A percentile compares a stretch with the other conserved stretches of the same genome.
These are phyloP conservation scores for Isichthys henryi DNA, from an alignment of 2,113 vertebrate species.

Conservation along the genomic window DNA sequence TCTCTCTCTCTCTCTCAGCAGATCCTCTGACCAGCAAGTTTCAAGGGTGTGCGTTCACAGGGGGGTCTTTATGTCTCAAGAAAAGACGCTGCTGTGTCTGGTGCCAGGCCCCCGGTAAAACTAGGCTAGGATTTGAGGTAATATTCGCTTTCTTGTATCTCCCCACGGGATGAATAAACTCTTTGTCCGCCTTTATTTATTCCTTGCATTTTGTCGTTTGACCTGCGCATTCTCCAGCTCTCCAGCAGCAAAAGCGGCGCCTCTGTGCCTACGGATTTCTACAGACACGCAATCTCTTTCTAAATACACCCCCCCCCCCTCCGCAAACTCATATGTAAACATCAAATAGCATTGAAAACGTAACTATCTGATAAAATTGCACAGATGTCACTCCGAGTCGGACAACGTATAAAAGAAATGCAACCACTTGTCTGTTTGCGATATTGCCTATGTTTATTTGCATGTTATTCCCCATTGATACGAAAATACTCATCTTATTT, in stretches of 20 bases:
- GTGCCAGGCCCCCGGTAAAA: constrained; percentile 15
- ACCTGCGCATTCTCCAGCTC: neutral
- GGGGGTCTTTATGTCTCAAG: constrained; percentile 14
- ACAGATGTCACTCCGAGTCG: neutral
- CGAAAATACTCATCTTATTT: neutral
- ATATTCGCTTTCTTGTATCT: constrained; percentile 12
- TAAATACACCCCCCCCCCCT: neutral
- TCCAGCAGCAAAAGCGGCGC: neutral
- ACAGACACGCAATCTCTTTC: neutral
- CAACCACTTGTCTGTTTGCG: neutral
- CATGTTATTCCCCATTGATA: neutral
- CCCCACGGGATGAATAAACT: constrained; percentile 17
- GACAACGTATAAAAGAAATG: neutral
- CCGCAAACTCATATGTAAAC: neutral
- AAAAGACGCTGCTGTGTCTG: constrained; percentile 22
- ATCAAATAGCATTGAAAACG: neutral
- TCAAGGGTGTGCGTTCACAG: neutral
- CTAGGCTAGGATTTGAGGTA: constrained; percentile 18
- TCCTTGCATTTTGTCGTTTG: neutral
- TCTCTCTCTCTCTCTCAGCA: neutral
- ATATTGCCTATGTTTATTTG: neutral
- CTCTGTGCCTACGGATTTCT: neutral
- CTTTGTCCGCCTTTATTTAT: constrained; percentile 10
- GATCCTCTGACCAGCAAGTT: neutral
- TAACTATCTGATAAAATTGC: neutral